These are phyloP conservation scores for Dendroctonus ponderosae DNA, from an alignment of 1,140 invertebrate species.

Conservation along the genomic window DNA sequence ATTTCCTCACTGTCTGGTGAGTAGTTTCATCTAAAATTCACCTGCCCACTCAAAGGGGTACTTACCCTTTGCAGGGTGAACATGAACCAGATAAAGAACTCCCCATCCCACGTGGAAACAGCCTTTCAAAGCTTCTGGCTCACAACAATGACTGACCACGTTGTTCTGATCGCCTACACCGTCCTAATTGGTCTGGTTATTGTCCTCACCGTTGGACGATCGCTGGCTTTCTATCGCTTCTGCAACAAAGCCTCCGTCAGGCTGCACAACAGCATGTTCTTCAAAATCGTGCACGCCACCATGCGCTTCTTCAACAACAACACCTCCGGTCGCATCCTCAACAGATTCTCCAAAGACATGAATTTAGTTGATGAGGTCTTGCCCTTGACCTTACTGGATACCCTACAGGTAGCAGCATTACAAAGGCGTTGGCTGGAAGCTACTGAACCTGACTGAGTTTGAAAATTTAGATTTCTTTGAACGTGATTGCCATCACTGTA, in stretches of 20 bases:
- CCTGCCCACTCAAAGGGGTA: neutral
- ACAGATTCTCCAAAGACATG: conserved; percentile 74
- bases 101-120: neutral
- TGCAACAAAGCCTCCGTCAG: conserved; percentile 63
- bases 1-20: conserved; percentile 56
- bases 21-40: neutral
- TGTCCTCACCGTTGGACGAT: conserved; percentile 60
- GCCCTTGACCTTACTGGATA: conserved; percentile 73
- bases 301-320: conserved; percentile 86
- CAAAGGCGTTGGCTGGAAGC: too few relatives aligned
- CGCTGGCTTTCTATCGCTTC: conserved; percentile 69
- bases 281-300: conserved; percentile 73
- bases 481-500: conserved; percentile 29
- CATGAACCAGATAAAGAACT: conserved; percentile 32
- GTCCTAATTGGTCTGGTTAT: conserved; percentile 80
- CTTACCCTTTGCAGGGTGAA: conserved; percentile 42
- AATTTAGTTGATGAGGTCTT: conserved; percentile 75
- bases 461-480: conserved; percentile 29
- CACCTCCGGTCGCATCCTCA: conserved; percentile 66
- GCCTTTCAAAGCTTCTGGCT: conserved; percentile 59
- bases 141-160: conserved; percentile 74
- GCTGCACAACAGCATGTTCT: conserved; percentile 82
- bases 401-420: conserved; percentile 60
- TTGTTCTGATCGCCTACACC: conserved; percentile 74
- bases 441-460: neutral